These are phyloP conservation scores for Pasiphila rectangulata DNA, from an alignment of 2,888 invertebrate species.

Conservation along the genomic window DNA sequence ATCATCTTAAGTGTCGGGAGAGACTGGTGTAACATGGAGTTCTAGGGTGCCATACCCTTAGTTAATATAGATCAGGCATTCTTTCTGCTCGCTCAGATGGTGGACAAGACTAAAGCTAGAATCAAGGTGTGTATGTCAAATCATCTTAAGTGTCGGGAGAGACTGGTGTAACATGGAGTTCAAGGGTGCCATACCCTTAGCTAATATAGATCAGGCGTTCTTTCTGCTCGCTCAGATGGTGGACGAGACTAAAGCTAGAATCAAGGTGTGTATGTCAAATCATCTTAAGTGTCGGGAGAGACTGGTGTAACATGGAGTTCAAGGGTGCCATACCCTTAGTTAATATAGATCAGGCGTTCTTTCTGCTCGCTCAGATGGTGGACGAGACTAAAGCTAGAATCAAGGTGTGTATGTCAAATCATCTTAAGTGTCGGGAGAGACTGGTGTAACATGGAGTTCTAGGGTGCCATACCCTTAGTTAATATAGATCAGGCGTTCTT, in stretches of 20 bases:
- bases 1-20: too few species aligned
- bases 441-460: too few species aligned
- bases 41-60: slow-evolving; percentile 91
- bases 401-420: too few species aligned
- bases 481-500: too few species aligned
- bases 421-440: too few species aligned
- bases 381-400: slow-evolving; percentile 92
- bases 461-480: too few species aligned
- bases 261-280: slow-evolving; percentile 72
- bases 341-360: too few species aligned
- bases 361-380: slow-evolving; percentile 96
- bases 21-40: slow-evolving; percentile 92
- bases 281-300: too few species aligned
- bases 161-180: slow-evolving; percentile 93
- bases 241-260: slow-evolving; percentile 91
- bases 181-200: slow-evolving; percentile 91
- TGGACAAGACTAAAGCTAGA: slow-evolving; percentile 92
- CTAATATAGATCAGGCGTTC: slow-evolving; percentile 96
- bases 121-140: slow-evolving; percentile 74
- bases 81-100: slow-evolving; percentile 92
- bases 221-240: slow-evolving; percentile 94
- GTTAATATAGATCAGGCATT: slow-evolving; percentile 97
- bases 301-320: too few species aligned
- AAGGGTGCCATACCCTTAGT: too few species aligned
- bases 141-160: too few species aligned